phyloP scores from a whole-genome alignment of 1,140 invertebrate species.

The Sarcophaga peregrina region DNA sequence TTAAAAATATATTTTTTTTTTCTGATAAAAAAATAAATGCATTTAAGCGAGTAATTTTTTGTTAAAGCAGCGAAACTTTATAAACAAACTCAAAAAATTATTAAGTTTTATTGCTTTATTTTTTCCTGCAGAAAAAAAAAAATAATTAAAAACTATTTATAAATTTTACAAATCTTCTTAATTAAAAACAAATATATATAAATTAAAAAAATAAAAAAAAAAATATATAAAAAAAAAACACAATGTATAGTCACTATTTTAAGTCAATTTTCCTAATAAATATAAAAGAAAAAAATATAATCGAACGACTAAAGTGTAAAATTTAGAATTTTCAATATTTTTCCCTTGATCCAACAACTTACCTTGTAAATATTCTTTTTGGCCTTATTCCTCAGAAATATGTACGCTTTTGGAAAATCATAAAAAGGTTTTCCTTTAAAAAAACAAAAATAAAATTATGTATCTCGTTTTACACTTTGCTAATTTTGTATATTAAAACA shows the following conservation, averaged over 20 bases:
- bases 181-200: neutral
- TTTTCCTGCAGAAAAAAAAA: neutral
- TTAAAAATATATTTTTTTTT: neutral
- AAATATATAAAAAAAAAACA: constrained; percentile 27
- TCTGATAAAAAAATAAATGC: neutral
- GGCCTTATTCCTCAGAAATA: neutral
- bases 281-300: constrained; percentile 9
- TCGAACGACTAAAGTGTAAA: constrained; percentile 35
- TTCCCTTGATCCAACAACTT: neutral
- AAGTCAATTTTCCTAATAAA: constrained; percentile 39
- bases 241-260: constrained; percentile 41
- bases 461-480: constrained; percentile 9
- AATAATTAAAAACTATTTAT: neutral
- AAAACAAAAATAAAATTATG: constrained; percentile 25
- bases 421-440: constrained; percentile 16
- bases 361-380: constrained; percentile 13
- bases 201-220: constrained; percentile 11
- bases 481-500: constrained; percentile 35
- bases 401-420: constrained; percentile 45
- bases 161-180: neutral
- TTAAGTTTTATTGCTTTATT: neutral
- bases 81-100: neutral
- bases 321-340: neutral
- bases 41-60: neutral
- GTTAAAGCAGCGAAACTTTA: constrained; percentile 27